Conservation (phyloP, 2,797 vertebrate species). For the Tragopan temminckii region DNA sequence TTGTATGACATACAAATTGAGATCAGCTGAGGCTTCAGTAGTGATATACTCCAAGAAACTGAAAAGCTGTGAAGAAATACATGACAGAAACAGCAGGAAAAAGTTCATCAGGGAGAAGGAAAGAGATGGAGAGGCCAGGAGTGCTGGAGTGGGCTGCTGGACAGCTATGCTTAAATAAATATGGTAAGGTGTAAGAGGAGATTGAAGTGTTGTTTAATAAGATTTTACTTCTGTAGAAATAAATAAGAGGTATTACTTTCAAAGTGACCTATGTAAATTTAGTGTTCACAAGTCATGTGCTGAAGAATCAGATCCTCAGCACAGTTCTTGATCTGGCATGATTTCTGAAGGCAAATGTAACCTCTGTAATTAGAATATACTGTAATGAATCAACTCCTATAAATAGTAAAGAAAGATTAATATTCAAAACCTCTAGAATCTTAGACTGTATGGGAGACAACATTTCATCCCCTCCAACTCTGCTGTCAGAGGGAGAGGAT, state of each 20-base stretch:
- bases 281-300: background rate
- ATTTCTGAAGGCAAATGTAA: background rate
- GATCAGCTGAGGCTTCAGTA: conserved; percentile 24
- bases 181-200: background rate
- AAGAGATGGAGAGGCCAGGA: background rate
- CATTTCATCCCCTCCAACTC: background rate
- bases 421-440: background rate
- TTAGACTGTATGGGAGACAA: background rate
- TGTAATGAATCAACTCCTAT: background rate
- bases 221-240: no score
- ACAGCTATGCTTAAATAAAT: background rate
- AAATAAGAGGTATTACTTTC: no score
- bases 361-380: background rate
- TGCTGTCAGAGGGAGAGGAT: background rate
- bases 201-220: background rate
- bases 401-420: conserved; percentile 50
- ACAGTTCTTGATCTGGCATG: fast-evolving
- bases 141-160: background rate
- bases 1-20: conserved; percentile 51
- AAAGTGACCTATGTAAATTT: background rate
- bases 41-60: background rate
- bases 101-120: background rate
- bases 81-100: background rate
- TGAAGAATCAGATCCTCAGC: background rate
- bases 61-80: background rate